Base-by-base conservation (phyloP, 2,888 invertebrate species). In the Cheilosia soror region DNA sequence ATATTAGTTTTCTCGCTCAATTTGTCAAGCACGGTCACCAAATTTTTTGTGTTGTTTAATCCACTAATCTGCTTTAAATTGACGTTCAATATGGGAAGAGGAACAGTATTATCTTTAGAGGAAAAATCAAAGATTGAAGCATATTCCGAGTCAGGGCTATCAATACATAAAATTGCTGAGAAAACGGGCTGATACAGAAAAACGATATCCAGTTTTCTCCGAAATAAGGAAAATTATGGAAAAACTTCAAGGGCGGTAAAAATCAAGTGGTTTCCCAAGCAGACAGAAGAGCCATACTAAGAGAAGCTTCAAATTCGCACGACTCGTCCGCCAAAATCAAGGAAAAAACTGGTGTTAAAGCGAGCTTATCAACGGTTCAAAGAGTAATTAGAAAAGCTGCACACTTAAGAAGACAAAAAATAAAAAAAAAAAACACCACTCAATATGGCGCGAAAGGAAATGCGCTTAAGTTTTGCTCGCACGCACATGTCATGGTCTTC, bases 91-190 rank as follows among this genome's bases (percentile, higher is more conserved):
- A 33, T 49, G 49, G 47, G 49, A 15, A 63, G 33, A 49, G 63
- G 63, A 31, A 63, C 49, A 53, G 27, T 40, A n/a, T 27, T 53
- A 66, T 40, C 51, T 33, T 37, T 66, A 13, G 66, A 53, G 53
- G 66, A 53, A 15, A 63, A 63, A 63, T 15, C 47, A n/a, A 44
- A 62, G 13, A 62, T 62, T 44, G 62, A 62, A 62, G 27, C 42
- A 44, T 62, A 37, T 44, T 27, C 44, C 4, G 25, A 62, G 13
- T 37, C 42, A 20, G 25, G 25, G 5, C 40, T 37, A 25, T 62
- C 27, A 44, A 11, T 57, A 11, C n/a, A 7, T 53, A n/a, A 25
- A 57, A 57, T 57, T 6, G n/a, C 57, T 9, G 7, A 57, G 37
- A 31, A 57, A 57, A 57, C 31, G 11, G 57, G 57, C n/a, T 37